Evolutionary conservation across 2,113 vertebrate genomes (phyloP).

Genomic region (Thinocorus orbignyianus): DNA sequence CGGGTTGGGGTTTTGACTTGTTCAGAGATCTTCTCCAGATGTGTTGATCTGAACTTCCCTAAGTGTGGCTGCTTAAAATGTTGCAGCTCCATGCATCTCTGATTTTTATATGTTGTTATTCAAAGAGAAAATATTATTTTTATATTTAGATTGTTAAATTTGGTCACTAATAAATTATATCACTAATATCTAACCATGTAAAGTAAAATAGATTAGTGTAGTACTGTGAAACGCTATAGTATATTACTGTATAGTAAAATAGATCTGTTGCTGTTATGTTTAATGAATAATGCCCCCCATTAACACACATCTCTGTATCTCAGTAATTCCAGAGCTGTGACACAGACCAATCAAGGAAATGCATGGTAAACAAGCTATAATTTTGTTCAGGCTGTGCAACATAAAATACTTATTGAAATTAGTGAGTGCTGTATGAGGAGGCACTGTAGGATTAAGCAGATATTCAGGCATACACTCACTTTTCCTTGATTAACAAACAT

Average conservation of each 20-base stretch:
- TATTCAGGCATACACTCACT: background rate
- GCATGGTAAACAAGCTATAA: background rate
- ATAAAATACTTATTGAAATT: background rate
- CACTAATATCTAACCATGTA: background rate
- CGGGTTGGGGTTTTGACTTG: background rate
- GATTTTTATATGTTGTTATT: background rate
- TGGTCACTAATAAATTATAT: background rate
- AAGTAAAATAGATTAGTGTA: background rate
- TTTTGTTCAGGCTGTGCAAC: background rate
- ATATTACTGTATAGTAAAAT: background rate
- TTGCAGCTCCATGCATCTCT: background rate
- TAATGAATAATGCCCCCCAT: background rate
- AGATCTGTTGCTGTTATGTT: background rate
- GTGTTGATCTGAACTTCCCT: background rate
- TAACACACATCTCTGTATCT: background rate
- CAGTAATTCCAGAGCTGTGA: background rate
- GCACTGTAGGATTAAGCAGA: background rate
- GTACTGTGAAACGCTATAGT: background rate
- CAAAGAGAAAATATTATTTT: background rate
- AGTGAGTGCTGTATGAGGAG: background rate
- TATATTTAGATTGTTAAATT: background rate
- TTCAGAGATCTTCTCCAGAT: background rate
- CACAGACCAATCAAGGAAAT: constrained; percentile 9
- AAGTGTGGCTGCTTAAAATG: background rate
- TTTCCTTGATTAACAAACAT: background rate